phyloP scores from a whole-genome alignment of 2,113 vertebrate species.

The Zosterops hypoxanthus region DNA sequence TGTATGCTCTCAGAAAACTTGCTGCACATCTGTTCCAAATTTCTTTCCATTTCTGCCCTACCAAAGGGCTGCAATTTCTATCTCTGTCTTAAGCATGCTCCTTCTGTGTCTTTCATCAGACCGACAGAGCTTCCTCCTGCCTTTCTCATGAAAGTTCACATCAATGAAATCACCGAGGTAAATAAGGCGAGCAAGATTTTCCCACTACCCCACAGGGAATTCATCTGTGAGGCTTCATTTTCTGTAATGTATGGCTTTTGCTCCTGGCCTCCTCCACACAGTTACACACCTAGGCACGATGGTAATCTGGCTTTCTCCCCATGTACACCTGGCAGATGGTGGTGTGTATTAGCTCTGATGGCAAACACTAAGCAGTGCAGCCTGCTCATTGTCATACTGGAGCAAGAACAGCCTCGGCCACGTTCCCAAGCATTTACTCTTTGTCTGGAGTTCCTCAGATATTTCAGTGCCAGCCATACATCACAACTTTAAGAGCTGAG shows the following conservation, averaged over 20 bases:
- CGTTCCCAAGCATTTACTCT: slow-evolving; percentile 21
- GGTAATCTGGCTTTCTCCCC: background rate
- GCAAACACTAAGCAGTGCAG: slow-evolving; percentile 1
- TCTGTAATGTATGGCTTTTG: background rate
- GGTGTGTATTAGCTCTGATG: background rate
- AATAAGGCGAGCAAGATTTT: background rate
- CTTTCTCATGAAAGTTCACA: background rate
- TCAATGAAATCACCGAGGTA: background rate
- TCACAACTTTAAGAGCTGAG: slow-evolving; percentile 45
- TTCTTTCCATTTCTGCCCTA: background rate
- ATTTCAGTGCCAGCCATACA: slow-evolving; percentile 53
- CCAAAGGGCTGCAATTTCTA: background rate
- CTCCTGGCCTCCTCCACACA: background rate
- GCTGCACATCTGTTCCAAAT: background rate
- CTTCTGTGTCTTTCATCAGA: background rate
- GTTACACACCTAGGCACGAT: accelerated
- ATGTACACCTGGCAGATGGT: background rate
- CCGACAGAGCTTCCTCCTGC: background rate
- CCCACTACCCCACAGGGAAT: background rate
- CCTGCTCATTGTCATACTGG: background rate
- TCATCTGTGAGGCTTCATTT: background rate
- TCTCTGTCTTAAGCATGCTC: background rate
- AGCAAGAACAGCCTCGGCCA: slow-evolving; percentile 14
- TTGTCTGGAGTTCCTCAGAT: slow-evolving; percentile 43
- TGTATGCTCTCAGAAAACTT: background rate